These are phyloP conservation scores for Stegodyphus mimosarum DNA, from an alignment of 1,140 invertebrate genomes.

Conservation along the genomic window DNA sequence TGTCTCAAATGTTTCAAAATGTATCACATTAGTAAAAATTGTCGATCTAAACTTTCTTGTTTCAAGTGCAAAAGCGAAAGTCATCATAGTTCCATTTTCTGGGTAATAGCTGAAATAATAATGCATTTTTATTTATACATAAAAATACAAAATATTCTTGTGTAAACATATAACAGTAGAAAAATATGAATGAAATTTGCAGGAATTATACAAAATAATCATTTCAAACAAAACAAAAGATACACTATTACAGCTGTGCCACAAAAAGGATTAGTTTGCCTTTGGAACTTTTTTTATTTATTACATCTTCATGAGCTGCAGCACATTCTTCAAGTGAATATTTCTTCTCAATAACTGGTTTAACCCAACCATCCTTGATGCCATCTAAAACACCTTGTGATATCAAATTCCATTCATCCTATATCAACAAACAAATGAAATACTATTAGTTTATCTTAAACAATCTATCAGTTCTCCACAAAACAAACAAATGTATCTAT, in stretches of 20 bases:
- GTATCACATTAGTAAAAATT: too few species aligned
- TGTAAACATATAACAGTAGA: too few species aligned
- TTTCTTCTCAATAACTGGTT: slow-evolving; percentile 69
- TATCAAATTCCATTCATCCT: slow-evolving; percentile 70
- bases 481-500: background rate
- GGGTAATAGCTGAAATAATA: too few species aligned
- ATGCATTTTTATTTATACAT: too few species aligned
- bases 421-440: slow-evolving; percentile 26
- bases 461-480: background rate
- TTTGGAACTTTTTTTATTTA: slow-evolving; percentile 63
- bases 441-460: background rate
- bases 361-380: slow-evolving; percentile 69
- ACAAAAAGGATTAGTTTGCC: slow-evolving; percentile 67
- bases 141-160: too few species aligned
- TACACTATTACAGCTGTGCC: background rate
- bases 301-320: slow-evolving; percentile 67
- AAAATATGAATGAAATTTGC: too few species aligned
- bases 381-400: slow-evolving; percentile 67
- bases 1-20: too few species aligned
- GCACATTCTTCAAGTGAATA: slow-evolving; percentile 69
- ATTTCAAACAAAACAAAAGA: background rate
- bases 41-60: too few species aligned
- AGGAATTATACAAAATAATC: too few species aligned
- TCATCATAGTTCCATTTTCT: too few species aligned
- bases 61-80: too few species aligned